A percentile compares a stretch with the other conserved stretches of the same genome.
Conservation (phyloP, 2,888 invertebrate genomes). For the Tipula lateralis region DNA sequence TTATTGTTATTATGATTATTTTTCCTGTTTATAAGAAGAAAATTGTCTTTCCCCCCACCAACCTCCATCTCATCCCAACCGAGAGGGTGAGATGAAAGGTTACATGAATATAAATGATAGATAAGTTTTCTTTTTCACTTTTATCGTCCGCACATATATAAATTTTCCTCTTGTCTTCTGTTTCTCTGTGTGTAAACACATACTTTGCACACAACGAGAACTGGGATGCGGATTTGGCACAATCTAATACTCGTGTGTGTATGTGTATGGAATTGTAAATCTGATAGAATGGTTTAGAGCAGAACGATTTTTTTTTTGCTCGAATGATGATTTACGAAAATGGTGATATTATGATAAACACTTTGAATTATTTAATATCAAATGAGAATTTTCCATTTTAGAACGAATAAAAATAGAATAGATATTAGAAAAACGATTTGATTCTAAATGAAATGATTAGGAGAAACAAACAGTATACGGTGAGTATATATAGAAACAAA, state of each 20-base stretch:
- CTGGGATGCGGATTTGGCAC: neutral
- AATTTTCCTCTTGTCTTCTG: neutral
- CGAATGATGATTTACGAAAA: neutral
- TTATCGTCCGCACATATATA: neutral
- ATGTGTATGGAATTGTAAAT: neutral
- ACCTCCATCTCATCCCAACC: too few relatives aligned
- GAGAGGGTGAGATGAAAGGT: neutral
- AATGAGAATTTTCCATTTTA: neutral
- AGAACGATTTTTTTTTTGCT: neutral
- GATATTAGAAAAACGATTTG: neutral
- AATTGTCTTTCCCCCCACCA: neutral
- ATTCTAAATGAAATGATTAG: slow-evolving; percentile 11
- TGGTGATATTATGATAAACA: slow-evolving; percentile 5
- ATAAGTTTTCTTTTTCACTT: neutral
- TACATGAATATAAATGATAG: slow-evolving; percentile 19
- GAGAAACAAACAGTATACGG: neutral
- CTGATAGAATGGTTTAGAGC: neutral
- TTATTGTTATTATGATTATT: slow-evolving; percentile 19
- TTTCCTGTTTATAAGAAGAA: neutral
- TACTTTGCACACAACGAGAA: neutral
- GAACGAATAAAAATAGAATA: neutral
- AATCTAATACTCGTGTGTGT: neutral
- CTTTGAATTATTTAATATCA: slow-evolving; percentile 1
- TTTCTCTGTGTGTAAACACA: neutral
- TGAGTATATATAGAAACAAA: neutral